phyloP scores from a whole-genome alignment of 2,888 invertebrate genomes.

The Amaurobius ferox region DNA sequence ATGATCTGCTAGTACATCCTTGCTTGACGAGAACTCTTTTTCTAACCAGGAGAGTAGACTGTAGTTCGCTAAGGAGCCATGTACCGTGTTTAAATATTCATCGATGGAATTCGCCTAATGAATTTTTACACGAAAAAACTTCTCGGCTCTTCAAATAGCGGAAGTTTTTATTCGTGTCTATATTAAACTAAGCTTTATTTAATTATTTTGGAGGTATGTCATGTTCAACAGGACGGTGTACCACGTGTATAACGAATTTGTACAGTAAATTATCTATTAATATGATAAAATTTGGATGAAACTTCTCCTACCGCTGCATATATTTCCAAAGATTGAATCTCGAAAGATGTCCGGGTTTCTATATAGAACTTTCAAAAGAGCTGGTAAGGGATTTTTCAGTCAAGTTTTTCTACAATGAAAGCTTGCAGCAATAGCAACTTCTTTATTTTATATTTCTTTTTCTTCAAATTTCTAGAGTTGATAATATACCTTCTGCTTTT shows the following conservation, averaged over 20 bases:
- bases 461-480: too few relatives aligned
- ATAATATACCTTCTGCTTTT: too few relatives aligned
- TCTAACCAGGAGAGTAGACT: too few relatives aligned
- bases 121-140: background rate
- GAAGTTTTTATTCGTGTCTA: background rate
- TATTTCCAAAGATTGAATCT: too few relatives aligned
- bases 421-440: too few relatives aligned
- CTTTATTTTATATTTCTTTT: too few relatives aligned
- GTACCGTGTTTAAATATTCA: constrained; percentile 6
- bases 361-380: too few relatives aligned
- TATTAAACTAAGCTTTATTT: background rate
- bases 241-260: background rate
- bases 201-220: constrained; percentile 4
- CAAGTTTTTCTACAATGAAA: too few relatives aligned
- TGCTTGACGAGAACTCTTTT: too few relatives aligned
- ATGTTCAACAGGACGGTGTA: background rate
- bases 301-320: background rate
- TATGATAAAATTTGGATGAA: constrained; percentile 1
- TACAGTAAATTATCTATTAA: constrained; percentile 12
- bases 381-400: too few relatives aligned
- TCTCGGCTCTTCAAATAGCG: background rate
- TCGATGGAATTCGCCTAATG: background rate
- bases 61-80: background rate
- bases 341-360: too few relatives aligned
- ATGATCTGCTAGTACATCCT: too few relatives aligned